A percentile compares a stretch with the other conserved stretches of the same genome.
Evolutionary conservation across 2,888 invertebrate genomes (phyloP).

Genomic region (Heliconius cydno): DNA sequence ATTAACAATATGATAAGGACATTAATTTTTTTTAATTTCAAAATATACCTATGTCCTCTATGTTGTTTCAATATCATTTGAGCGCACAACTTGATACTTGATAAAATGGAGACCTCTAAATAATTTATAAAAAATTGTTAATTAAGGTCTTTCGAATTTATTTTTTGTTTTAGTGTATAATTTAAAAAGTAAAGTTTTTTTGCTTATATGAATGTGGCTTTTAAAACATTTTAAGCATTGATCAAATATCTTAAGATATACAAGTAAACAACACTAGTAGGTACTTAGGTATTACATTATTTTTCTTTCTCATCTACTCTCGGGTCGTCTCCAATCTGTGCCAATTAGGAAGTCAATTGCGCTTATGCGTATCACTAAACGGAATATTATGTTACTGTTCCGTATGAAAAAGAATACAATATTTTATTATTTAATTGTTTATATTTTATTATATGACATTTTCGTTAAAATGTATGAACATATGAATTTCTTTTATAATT

Average conservation of each 20-base stretch:
- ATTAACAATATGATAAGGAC: not conserved
- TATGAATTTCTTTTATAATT: too few species aligned
- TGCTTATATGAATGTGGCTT: too few species aligned
- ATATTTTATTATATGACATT: not conserved
- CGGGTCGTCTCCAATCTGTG: slow-evolving; percentile 39
- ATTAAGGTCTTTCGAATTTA: too few species aligned
- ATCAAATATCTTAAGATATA: not conserved
- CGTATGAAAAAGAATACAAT: not conserved
- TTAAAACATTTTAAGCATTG: too few species aligned
- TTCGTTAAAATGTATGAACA: too few species aligned
- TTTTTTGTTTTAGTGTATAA: too few species aligned
- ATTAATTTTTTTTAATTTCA: not conserved
- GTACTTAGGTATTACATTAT: slow-evolving; percentile 14
- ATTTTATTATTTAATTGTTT: not conserved
- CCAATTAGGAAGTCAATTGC: slow-evolving; percentile 42
- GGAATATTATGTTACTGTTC: slow-evolving; percentile 11
- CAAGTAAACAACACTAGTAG: not conserved
- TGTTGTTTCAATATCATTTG: too few species aligned
- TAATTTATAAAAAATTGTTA: too few species aligned
- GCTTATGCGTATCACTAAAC: slow-evolving; percentile 19
- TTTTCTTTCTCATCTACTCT: slow-evolving; percentile 33
- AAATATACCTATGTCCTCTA: too few species aligned
- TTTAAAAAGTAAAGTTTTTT: too few species aligned
- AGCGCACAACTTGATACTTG: too few species aligned
- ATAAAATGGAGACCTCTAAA: too few species aligned